phyloP scores from a whole-genome alignment of 2,113 vertebrate genomes.

The Axis porcinus region DNA sequence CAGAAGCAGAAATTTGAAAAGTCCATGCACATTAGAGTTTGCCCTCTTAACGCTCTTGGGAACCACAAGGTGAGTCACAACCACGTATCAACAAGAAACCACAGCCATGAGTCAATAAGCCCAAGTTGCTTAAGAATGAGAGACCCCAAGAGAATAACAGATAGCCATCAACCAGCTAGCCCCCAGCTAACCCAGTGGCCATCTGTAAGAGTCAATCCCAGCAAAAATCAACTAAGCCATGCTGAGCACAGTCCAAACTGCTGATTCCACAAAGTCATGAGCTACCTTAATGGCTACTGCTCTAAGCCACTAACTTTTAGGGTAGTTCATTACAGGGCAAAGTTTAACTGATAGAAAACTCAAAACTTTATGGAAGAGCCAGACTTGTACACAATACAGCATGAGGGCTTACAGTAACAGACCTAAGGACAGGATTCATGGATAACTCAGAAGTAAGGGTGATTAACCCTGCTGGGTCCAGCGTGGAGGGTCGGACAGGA shows the following conservation, averaged over 20 bases:
- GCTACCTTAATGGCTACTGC: background rate
- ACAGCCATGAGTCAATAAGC: background rate
- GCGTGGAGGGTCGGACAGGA: background rate
- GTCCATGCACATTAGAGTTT: background rate
- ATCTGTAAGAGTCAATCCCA: background rate
- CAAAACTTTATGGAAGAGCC: background rate
- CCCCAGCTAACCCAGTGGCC: background rate
- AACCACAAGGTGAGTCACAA: background rate
- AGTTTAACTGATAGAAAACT: background rate
- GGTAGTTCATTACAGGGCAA: background rate
- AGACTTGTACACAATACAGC: background rate
- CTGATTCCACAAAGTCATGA: conserved; percentile 5
- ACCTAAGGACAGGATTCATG: background rate
- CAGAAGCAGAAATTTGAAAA: background rate
- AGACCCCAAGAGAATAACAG: background rate
- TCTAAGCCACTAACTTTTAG: background rate
- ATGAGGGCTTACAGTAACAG: background rate
- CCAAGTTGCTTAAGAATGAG: background rate
- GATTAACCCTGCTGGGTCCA: background rate
- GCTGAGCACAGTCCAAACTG: background rate
- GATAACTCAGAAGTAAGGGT: background rate
- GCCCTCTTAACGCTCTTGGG: background rate
- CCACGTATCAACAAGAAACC: background rate
- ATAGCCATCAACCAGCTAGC: background rate
- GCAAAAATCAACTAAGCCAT: conserved; percentile 37